Base-by-base conservation (phyloP, 2,113 vertebrate species). In the Corythornis madagascariensis region DNA sequence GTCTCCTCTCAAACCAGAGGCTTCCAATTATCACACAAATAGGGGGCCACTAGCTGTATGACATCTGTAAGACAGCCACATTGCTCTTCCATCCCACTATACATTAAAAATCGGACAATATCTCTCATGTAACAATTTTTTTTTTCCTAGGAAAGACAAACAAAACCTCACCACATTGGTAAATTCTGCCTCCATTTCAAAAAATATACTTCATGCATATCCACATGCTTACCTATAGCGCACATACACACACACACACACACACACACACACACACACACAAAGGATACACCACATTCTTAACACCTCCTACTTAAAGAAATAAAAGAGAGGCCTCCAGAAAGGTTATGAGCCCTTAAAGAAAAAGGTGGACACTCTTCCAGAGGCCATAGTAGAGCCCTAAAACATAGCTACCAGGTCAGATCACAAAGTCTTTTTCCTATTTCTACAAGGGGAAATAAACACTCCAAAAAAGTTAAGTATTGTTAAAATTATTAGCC, bases 401-500 rank as follows among this genome's bases (percentile, higher is more conserved):
- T 75, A 45, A 79, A 24, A 74, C 28, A 33, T 12, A 61, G n/a
- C 24, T 56, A 61, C 42, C 42, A 35, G 53, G 28, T 70, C 74
- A 81, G 57, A 64, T 67, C 20, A 33, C 15, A 63, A 81, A 86
- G 38, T 53, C 38, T 91, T 72, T 86, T 29, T 70, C 57, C 26
- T 76, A 35, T n/a, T 56, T 24, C 14, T 6, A n/a, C 5, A 11
- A 25, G 7, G 1, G 10, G 33, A 18, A 29, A 70, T 26, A 70
- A 80, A 31, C 59, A 69, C 38, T 53, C 24, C 66, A 47, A 61
- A 84, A 75, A 80, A 83, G 33, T 29, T 69, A 83, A 73, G 28
- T 63, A 80, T 81, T 77, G 71, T 60, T 77, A 63, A 47, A 85
- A 55, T 66, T 88, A 89, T 43, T 66, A 93, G 81, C 11, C 66